A percentile compares a stretch with the other conserved stretches of the same genome.
phyloP scores from a whole-genome alignment of 2,888 invertebrate species.

The Thumatha senex region DNA sequence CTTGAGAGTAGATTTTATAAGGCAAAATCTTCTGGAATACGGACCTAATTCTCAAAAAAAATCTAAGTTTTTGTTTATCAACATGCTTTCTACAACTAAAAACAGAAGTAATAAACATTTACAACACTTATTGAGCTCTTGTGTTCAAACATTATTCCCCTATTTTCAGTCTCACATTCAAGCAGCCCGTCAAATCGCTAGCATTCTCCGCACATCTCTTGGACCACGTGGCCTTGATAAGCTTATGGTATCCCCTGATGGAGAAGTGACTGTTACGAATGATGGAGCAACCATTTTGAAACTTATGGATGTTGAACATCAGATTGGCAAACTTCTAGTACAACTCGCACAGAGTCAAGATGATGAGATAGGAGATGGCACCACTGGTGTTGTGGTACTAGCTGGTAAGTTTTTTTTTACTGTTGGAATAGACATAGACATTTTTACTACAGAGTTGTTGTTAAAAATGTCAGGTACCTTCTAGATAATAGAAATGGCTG shows the following conservation, averaged over 20 bases:
- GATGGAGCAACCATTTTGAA: conserved; percentile 99
- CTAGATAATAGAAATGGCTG: too few relatives aligned
- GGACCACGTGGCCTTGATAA: conserved; percentile 99
- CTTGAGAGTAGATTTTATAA: too few relatives aligned
- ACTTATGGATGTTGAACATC: conserved; percentile 99
- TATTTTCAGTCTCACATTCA: conserved; percentile 94
- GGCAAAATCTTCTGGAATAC: too few relatives aligned
- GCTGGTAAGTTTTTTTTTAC: conserved; percentile 73
- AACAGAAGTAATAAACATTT: too few relatives aligned
- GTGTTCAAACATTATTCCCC: too few relatives aligned
- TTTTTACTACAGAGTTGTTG: too few relatives aligned
- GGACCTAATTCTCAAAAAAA: too few relatives aligned
- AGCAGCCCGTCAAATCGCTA: conserved; percentile 97
- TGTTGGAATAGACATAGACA: not conserved
- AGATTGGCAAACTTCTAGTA: conserved; percentile 98
- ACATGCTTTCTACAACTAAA: too few relatives aligned
- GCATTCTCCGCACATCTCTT: conserved; percentile 94
- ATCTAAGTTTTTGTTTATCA: too few relatives aligned
- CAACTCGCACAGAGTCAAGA: conserved; percentile 99
- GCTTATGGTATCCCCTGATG: conserved; percentile 98
- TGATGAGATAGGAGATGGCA: conserved; percentile 99
- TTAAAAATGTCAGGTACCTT: too few relatives aligned
- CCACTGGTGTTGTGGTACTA: conserved; percentile 97
- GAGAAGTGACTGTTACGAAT: conserved; percentile 98
- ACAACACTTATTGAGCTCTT: too few relatives aligned